Conservation (phyloP, 2,797 vertebrate genomes). For the Dendrocincla fuliginosa region DNA sequence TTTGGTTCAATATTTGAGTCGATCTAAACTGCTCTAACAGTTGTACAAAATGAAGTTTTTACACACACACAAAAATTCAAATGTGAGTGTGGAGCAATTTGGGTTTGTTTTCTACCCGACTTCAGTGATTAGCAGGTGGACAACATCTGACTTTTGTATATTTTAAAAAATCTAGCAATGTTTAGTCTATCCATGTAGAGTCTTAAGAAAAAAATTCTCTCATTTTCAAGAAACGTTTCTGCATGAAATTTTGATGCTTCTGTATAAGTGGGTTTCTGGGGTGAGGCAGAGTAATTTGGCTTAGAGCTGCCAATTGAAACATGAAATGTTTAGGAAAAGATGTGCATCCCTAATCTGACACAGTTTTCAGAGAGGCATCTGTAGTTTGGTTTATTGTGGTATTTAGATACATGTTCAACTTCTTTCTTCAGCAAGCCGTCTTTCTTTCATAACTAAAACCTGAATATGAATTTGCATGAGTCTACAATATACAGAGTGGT, state of each 20-base stretch:
- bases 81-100: background rate
- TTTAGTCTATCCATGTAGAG: slow-evolving; percentile 17
- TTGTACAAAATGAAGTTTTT: background rate
- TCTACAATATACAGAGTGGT: background rate
- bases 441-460: background rate
- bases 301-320: slow-evolving; percentile 20
- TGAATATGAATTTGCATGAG: background rate
- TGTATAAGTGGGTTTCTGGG: background rate
- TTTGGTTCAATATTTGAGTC: background rate
- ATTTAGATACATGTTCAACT: background rate
- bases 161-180: background rate
- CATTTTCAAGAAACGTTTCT: background rate
- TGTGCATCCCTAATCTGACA: background rate
- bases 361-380: background rate
- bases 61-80: background rate
- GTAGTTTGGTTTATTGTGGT: background rate
- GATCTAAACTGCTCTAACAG: background rate
- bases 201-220: background rate
- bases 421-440: background rate
- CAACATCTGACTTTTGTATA: slow-evolving; percentile 7
- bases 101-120: background rate
- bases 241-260: background rate
- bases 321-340: background rate
- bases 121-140: background rate
- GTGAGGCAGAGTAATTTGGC: background rate